Evolutionary conservation across 2,797 vertebrate species (phyloP).

Genomic region (Myiothlypis chrysogaster): DNA sequence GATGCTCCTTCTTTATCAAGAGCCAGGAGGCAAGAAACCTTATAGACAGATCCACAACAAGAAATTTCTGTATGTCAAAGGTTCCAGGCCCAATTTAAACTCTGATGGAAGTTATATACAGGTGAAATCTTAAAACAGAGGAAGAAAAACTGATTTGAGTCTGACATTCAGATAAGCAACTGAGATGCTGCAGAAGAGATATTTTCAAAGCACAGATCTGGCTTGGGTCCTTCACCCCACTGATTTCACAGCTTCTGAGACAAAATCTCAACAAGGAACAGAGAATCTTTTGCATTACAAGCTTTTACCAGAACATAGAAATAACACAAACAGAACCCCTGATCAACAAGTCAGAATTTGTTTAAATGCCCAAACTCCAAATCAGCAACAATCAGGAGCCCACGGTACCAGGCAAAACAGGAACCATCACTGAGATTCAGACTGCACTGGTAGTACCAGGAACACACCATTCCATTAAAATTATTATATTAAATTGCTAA

Average conservation of each 20-base stretch:
- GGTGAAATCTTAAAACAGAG: background rate
- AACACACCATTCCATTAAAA: background rate
- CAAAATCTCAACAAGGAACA: rapidly evolving
- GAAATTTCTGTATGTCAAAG: background rate
- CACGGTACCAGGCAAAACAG: background rate
- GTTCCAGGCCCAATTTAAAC: background rate
- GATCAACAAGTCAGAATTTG: background rate
- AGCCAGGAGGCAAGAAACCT: background rate
- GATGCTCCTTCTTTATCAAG: background rate
- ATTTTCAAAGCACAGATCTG: background rate
- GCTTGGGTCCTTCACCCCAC: background rate
- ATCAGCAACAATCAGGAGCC: background rate
- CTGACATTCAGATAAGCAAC: rapidly evolving
- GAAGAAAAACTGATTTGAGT: background rate
- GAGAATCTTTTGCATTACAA: background rate
- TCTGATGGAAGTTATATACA: background rate
- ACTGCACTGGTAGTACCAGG: background rate
- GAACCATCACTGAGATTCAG: background rate
- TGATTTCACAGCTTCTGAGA: background rate
- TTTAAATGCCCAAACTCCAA: background rate
- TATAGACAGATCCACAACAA: background rate
- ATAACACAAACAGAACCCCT: background rate
- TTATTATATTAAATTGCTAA: background rate
- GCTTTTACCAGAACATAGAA: background rate
- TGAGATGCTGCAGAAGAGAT: background rate